Evolutionary conservation across 2,797 vertebrate genomes (phyloP).

Genomic region (Lutjanus campechanus): DNA sequence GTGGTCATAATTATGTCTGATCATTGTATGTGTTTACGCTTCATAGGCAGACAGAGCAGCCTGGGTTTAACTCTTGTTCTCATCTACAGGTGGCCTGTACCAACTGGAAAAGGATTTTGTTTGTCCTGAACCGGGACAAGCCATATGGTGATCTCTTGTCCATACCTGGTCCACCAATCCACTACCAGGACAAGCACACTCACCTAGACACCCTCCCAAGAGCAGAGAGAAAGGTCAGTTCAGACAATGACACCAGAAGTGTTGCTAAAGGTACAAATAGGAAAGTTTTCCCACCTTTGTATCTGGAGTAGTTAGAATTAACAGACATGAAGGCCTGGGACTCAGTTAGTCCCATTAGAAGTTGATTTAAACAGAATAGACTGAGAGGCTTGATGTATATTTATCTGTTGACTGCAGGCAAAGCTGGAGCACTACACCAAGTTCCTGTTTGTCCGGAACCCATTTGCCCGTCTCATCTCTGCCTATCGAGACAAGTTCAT

Average conservation of each 20-base stretch:
- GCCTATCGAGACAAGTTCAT: slow-evolving; percentile 93
- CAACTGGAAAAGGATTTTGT: slow-evolving; percentile 94
- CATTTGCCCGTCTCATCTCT: slow-evolving; percentile 94
- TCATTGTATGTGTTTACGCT: too few species aligned
- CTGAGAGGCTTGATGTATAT: not conserved
- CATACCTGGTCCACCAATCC: slow-evolving; percentile 84
- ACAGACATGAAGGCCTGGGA: not conserved
- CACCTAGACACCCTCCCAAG: slow-evolving; percentile 15
- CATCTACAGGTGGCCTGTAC: slow-evolving; percentile 88
- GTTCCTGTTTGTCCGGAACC: slow-evolving; percentile 93
- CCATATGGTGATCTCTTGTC: slow-evolving; percentile 89
- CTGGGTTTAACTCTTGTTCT: not conserved
- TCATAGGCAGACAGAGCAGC: too few species aligned
- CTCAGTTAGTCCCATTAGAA: not conserved
- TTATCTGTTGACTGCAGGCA: slow-evolving; percentile 37
- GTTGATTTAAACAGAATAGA: not conserved
- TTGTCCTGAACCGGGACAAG: slow-evolving; percentile 88
- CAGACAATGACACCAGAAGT: not conserved
- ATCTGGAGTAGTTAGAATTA: not conserved
- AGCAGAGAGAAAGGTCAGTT: slow-evolving; percentile 89
- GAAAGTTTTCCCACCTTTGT: not conserved
- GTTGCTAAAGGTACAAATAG: not conserved
- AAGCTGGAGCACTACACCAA: slow-evolving; percentile 95
- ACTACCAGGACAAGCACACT: slow-evolving; percentile 85
- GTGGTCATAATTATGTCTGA: too few species aligned